phyloP scores from a whole-genome alignment of 37 sponge, comb jelly and placozoan species.

The Haliclona indistincta region DNA sequence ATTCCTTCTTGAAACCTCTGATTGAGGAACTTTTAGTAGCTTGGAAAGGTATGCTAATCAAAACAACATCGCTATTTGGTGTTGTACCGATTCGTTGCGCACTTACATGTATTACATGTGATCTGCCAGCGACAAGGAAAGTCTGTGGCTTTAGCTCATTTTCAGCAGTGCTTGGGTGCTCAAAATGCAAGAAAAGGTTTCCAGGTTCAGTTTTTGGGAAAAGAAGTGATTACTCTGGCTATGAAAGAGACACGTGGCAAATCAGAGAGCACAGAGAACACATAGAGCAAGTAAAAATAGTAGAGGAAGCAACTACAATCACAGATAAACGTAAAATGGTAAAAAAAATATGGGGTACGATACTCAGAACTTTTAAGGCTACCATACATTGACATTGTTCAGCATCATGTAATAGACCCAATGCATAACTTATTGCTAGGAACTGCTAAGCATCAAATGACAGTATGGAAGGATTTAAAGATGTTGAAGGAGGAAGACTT shows the following conservation, averaged over 20 bases:
- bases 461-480: neutral
- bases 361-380: slow-evolving; percentile 39
- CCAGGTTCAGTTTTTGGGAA: slow-evolving; percentile 40
- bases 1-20: slow-evolving; percentile 21
- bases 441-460: slow-evolving; percentile 23
- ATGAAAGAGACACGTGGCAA: slow-evolving; percentile 13
- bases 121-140: slow-evolving; percentile 38
- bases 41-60: slow-evolving; percentile 14
- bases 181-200: slow-evolving; percentile 17
- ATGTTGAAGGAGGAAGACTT: neutral
- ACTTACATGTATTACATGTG: slow-evolving; percentile 18
- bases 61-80: neutral
- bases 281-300: too few relatives aligned
- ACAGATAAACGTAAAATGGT: too few relatives aligned
- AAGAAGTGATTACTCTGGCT: slow-evolving; percentile 26
- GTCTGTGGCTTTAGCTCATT: slow-evolving; percentile 25
- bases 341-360: slow-evolving; percentile 24
- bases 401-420: slow-evolving; percentile 47
- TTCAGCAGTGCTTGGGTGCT: slow-evolving; percentile 26
- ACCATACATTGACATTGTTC: slow-evolving; percentile 42
- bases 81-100: slow-evolving; percentile 23
- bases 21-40: slow-evolving; percentile 13
- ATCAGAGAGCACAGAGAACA: too few relatives aligned
- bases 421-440: slow-evolving; percentile 53
- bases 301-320: too few relatives aligned